A percentile compares a stretch with the other conserved stretches of the same genome.
These are phyloP conservation scores for Geococcyx californianus DNA, from an alignment of 2,113 vertebrate species.

Conservation along the genomic window DNA sequence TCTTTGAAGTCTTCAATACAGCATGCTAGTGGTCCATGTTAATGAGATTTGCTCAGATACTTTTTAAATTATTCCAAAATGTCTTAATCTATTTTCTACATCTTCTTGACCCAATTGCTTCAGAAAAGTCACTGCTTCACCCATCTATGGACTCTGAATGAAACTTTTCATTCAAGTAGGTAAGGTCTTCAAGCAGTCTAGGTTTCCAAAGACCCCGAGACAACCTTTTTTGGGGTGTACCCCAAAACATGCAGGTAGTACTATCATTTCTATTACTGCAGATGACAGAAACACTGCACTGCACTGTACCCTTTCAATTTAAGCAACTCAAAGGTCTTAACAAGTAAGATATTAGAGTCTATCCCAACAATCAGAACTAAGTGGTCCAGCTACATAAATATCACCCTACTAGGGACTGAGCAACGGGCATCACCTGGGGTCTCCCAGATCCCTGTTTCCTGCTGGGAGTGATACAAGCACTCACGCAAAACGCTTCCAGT, in stretches of 20 bases:
- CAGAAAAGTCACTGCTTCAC: conserved; percentile 5
- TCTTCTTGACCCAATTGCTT: conserved; percentile 24
- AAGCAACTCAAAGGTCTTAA: background rate
- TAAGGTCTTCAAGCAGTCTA: background rate
- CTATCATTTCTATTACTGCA: background rate
- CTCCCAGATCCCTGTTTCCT: background rate
- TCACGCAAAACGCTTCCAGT: background rate
- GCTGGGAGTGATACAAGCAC: background rate
- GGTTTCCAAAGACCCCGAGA: background rate
- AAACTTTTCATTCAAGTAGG: background rate
- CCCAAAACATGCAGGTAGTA: background rate
- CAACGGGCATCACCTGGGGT: background rate
- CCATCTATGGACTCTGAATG: background rate
- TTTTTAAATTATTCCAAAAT: conserved; percentile 43
- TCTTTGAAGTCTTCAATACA: conserved; percentile 62
- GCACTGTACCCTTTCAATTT: background rate
- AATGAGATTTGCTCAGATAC: conserved; percentile 65
- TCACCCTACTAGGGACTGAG: background rate
- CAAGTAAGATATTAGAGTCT: background rate
- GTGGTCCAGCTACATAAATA: background rate
- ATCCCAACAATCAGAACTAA: background rate
- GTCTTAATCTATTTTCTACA: conserved; percentile 52
- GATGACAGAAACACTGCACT: background rate
- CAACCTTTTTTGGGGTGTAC: background rate
- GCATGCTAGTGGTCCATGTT: conserved; percentile 52